A percentile compares a stretch with the other conserved stretches of the same genome.
Evolutionary conservation across 2,888 invertebrate species (phyloP).

Genomic region (Melanargia galathea): DNA sequence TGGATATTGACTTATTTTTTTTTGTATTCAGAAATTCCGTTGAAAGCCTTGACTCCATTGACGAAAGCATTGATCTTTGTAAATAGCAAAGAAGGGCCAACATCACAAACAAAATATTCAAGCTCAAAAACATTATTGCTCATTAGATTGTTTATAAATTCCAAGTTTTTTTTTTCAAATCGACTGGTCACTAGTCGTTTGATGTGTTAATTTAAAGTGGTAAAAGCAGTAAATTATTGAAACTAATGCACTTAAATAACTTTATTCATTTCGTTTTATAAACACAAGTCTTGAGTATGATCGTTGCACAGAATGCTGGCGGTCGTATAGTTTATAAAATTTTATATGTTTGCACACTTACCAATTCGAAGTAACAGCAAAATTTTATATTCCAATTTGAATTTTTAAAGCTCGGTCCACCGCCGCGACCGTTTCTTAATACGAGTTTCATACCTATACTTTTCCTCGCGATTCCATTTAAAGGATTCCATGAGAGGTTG

Average conservation of each 20-base stretch:
- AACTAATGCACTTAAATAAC: conserved; percentile 3
- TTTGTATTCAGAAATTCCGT: no score
- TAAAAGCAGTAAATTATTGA: not conserved
- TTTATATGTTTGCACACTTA: conserved; percentile 42
- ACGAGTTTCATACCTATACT: conserved; percentile 37
- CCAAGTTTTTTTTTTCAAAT: not conserved
- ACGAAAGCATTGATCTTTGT: no score
- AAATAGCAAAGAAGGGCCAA: no score
- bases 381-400: conserved; percentile 46
- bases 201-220: not conserved
- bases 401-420: conserved; percentile 41
- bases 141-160: not conserved
- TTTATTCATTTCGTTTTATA: conserved; percentile 9
- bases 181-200: no score
- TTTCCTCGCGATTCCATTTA: conserved; percentile 40
- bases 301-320: not conserved
- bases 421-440: conserved; percentile 35
- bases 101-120: no score
- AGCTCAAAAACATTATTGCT: no score
- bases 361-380: conserved; percentile 42
- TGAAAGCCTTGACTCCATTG: no score
- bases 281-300: not conserved
- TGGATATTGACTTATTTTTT: no score
- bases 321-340: conserved; percentile 35
- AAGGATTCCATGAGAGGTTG: conserved; percentile 58